A percentile compares a stretch with the other conserved stretches of the same genome.
Conservation (phyloP, 2,888 invertebrate genomes). For the Hoplodrina blanda region DNA sequence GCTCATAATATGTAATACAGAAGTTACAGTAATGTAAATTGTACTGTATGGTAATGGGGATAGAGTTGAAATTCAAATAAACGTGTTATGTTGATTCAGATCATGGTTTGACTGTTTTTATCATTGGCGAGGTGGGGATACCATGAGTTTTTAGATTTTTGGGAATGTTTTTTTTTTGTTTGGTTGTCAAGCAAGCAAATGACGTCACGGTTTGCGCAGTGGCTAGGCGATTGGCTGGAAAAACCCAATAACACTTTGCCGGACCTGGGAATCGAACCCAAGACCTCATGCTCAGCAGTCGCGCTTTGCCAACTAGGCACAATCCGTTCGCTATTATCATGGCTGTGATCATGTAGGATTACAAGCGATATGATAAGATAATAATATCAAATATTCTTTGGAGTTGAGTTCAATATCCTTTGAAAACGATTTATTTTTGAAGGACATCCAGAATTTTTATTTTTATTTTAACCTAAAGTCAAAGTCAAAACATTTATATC, state of each 20-base stretch:
- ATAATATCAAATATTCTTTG: not conserved
- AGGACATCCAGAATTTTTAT: not conserved
- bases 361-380: not conserved
- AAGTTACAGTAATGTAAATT: not conserved
- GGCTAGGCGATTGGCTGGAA: no score
- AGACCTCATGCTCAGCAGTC: no score
- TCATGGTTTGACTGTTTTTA: conserved; percentile 46
- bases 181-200: no score
- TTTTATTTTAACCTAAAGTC: no score
- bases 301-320: not conserved
- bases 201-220: no score
- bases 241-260: no score
- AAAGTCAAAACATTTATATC: no score
- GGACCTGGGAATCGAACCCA: no score
- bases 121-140: conserved; percentile 14
- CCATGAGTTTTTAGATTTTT: conserved; percentile 16
- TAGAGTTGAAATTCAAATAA: conserved; percentile 30
- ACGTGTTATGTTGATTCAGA: conserved; percentile 20
- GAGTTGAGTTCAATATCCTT: not conserved
- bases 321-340: not conserved
- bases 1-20: not conserved
- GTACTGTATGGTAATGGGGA: not conserved
- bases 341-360: not conserved
- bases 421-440: not conserved
- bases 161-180: conserved; percentile 1